Percentiles rank a stretch among this genome's conserved stretches.
phyloP scores from a whole-genome alignment of 2,888 invertebrate species.

The Stenodema calcarata region DNA sequence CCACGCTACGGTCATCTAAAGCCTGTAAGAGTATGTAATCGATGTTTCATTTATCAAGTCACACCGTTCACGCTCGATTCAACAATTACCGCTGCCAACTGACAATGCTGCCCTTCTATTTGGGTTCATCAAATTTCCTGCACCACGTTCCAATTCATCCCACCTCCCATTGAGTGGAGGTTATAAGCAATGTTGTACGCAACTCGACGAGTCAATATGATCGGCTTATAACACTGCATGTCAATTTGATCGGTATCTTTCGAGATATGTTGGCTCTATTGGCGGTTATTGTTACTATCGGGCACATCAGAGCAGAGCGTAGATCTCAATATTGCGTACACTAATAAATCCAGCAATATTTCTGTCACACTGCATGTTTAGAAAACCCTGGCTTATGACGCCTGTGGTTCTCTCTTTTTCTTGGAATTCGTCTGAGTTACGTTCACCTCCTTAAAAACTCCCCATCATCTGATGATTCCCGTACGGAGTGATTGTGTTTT shows the following conservation, averaged over 20 bases:
- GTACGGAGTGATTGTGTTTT: background rate
- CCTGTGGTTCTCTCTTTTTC: no score
- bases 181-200: background rate
- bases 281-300: background rate
- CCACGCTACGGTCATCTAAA: slow-evolving; percentile 91
- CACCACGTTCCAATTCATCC: background rate
- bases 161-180: no score
- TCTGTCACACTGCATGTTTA: background rate
- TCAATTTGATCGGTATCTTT: background rate
- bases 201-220: no score
- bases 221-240: background rate
- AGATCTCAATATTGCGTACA: background rate
- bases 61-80: slow-evolving; percentile 66
- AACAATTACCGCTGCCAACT: slow-evolving; percentile 48
- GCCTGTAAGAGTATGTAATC: slow-evolving; percentile 92
- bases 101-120: slow-evolving; percentile 12
- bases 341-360: background rate
- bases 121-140: background rate
- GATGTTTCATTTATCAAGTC: slow-evolving; percentile 79
- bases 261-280: background rate
- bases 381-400: background rate
- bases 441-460: no score
- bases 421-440: no score
- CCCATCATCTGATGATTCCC: background rate
- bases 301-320: background rate